A percentile compares a stretch with the other conserved stretches of the same genome.
Evolutionary conservation across 2,113 vertebrate species (phyloP).

Genomic region (Axis porcinus): DNA sequence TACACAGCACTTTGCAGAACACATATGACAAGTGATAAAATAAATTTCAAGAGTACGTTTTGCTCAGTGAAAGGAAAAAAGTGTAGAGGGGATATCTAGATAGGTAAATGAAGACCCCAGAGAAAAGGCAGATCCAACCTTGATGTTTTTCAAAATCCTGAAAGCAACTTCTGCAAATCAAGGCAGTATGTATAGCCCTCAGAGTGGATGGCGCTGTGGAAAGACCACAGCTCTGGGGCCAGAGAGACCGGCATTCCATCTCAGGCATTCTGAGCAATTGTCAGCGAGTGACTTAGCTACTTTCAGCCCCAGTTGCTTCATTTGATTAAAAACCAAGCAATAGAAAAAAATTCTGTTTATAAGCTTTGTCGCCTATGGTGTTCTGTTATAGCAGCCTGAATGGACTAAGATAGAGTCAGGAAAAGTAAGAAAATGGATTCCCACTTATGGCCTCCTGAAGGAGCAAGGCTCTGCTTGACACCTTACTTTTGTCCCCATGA

Average conservation of each 20-base stretch:
- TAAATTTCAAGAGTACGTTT: background rate
- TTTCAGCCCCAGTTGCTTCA: background rate
- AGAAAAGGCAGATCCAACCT: background rate
- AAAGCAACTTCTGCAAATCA: background rate
- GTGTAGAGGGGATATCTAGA: background rate
- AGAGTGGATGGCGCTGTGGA: background rate
- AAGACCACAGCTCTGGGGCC: background rate
- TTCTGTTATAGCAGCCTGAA: background rate
- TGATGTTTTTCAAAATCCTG: background rate
- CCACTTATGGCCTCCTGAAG: background rate
- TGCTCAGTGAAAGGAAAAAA: background rate
- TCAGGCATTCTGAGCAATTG: background rate
- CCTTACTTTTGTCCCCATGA: background rate
- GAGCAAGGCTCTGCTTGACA: background rate
- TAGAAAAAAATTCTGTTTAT: background rate
- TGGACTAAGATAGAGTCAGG: background rate
- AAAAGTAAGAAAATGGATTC: background rate
- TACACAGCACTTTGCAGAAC: background rate
- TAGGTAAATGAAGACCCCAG: background rate
- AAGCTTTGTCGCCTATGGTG: background rate
- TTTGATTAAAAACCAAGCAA: background rate
- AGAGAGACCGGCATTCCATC: background rate
- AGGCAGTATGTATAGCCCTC: background rate
- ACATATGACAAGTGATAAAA: background rate
- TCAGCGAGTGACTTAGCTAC: background rate